These are phyloP conservation scores for Agrypnia vestita DNA, from an alignment of 1,140 invertebrate species.

Conservation along the genomic window DNA sequence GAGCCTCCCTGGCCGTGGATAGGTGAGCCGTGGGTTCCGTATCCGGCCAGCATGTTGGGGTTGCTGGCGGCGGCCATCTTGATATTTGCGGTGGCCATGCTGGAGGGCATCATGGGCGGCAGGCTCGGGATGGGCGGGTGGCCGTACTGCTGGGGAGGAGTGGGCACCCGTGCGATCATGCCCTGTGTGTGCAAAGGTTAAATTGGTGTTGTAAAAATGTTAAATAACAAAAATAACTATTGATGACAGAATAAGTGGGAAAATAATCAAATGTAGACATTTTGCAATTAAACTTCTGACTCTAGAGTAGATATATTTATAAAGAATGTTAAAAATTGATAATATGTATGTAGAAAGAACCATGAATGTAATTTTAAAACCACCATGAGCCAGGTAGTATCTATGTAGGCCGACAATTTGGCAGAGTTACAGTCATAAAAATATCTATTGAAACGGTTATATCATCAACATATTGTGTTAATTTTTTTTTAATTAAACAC, in stretches of 20 bases:
- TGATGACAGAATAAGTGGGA: not conserved
- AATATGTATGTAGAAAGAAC: too few relatives aligned
- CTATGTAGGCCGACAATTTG: too few relatives aligned
- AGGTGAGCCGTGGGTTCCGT: slow-evolving; percentile 32
- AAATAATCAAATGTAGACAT: not conserved
- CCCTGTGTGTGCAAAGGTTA: slow-evolving; percentile 30
- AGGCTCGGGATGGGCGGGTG: slow-evolving; percentile 45
- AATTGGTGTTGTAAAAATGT: not conserved
- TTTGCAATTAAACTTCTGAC: too few relatives aligned
- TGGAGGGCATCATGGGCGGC: slow-evolving; percentile 38
- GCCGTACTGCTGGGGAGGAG: slow-evolving; percentile 69
- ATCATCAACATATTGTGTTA: too few relatives aligned
- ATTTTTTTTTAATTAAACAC: too few relatives aligned
- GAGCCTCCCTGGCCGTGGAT: slow-evolving; percentile 56
- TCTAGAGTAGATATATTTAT: too few relatives aligned
- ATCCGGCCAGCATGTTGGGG: slow-evolving; percentile 31
- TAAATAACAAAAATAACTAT: too few relatives aligned
- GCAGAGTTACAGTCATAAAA: too few relatives aligned
- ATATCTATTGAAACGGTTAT: too few relatives aligned
- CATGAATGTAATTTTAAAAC: too few relatives aligned
- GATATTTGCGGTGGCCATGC: slow-evolving; percentile 44
- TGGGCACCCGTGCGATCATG: slow-evolving; percentile 67
- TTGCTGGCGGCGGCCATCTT: slow-evolving; percentile 54
- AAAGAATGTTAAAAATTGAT: too few relatives aligned
- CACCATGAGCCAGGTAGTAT: too few relatives aligned